These are phyloP conservation scores for Spheniscus mendiculus DNA, from an alignment of 2,113 vertebrate species.

Conservation along the genomic window DNA sequence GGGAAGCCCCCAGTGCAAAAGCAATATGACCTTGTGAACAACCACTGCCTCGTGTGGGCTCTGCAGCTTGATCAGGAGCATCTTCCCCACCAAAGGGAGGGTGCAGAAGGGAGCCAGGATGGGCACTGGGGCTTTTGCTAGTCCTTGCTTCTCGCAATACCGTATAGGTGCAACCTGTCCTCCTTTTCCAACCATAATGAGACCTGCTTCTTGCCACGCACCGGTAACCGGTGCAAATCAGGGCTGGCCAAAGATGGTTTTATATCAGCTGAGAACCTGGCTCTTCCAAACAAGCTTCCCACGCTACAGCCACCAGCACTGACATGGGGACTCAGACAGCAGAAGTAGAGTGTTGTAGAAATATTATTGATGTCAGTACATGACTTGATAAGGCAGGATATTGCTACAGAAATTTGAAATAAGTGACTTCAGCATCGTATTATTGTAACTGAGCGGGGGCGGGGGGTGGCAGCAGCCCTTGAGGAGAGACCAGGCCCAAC, in stretches of 20 bases:
- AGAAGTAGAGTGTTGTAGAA: neutral
- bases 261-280: neutral
- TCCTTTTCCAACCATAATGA: neutral
- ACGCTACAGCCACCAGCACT: neutral
- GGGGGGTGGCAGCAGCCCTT: neutral
- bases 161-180: neutral
- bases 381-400: neutral
- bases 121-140: neutral
- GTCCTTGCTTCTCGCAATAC: neutral
- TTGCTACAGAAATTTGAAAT: neutral
- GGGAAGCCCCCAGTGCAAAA: neutral
- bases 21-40: neutral
- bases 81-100: neutral
- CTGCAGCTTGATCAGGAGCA: neutral
- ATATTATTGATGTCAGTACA: neutral
- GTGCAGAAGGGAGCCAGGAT: neutral
- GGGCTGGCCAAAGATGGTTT: neutral
- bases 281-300: neutral
- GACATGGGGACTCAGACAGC: neutral
- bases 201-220: neutral
- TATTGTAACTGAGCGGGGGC: neutral
- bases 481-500: neutral
- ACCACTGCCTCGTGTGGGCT: neutral
- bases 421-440: neutral
- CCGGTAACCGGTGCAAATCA: neutral